Conservation (phyloP, 2,113 vertebrate genomes). For the Charina bottae region DNA sequence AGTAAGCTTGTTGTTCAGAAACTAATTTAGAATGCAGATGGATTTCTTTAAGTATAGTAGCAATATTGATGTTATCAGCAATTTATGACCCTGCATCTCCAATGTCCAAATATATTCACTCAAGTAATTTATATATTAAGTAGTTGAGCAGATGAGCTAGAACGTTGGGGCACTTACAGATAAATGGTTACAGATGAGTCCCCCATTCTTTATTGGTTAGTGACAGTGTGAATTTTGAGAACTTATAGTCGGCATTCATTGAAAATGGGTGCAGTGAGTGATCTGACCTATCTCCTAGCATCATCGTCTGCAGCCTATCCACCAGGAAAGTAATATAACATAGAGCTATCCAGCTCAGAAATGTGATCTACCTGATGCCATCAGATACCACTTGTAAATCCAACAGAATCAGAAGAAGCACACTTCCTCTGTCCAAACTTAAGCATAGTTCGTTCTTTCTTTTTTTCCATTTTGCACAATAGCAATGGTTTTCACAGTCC, state of each 20-base stretch:
- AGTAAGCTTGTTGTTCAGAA: neutral
- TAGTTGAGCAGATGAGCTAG: neutral
- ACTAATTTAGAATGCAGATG: neutral
- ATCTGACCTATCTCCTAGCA: neutral
- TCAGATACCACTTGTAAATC: neutral
- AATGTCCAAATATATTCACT: neutral
- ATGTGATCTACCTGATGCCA: neutral
- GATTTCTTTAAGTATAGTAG: neutral
- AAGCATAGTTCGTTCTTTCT: neutral
- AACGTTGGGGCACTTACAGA: neutral
- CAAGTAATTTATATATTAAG: neutral
- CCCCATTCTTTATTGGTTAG: too few species aligned
- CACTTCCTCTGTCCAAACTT: neutral
- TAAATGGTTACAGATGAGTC: neutral
- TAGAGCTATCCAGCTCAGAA: neutral
- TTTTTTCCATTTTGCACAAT: neutral
- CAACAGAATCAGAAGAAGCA: neutral
- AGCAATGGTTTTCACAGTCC: neutral
- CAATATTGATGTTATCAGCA: neutral
- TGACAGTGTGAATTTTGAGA: too few species aligned
- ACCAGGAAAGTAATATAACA: neutral
- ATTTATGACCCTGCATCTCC: neutral
- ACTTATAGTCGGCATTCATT: too few species aligned
- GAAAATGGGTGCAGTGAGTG: too few species aligned
- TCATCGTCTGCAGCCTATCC: neutral